Evolutionary conservation across 2,888 invertebrate genomes (phyloP), one percentile per base, ranked within the genome.

Genomic region (Resseliella maxima): DNA sequence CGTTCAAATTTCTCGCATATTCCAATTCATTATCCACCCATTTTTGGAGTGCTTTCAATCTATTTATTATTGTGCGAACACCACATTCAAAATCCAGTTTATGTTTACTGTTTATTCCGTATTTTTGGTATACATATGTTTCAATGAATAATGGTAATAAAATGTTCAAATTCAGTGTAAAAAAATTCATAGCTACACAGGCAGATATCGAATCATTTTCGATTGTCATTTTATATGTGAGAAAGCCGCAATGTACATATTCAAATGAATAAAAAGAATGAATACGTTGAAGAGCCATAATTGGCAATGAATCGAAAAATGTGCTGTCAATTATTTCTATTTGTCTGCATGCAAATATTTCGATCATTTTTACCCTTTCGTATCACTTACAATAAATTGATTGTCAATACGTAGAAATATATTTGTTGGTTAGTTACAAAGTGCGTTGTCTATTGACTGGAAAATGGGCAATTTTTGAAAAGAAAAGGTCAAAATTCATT

Each of bases 1-100:
- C 72, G 72, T 72, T 72, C 72, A 35, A 72, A 72, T 31, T 72
- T 59, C 59, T 27, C 59, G 59, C 27, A 72, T 72, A 31, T 31
- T 72, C 72, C 27, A 31, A 72, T 72, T 72, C 72, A 72, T 72
- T 72, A 31, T 72, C 72, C 72, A 72, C 72, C 72, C 72, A 72
- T 72, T 72, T n/a, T 72, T 72, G 72, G 31, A 72, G 72, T 72
- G 31, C 35, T 72, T 72, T 72, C 72, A 72, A 72, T 72, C 31
- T 35, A 35, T 27, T 35, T 72, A 3, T 31, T 72, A 1, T 72
- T 8, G 8, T 50, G 18, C 46, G 18, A 41, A 50, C 46, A 50
- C 46, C 46, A 50, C 41, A 41, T 12, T 8, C 41, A 41, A 50
- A 50, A 50, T 50, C 46, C 46, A 50, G 59, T 59, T 59, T 72